These are phyloP conservation scores for Bambusicola thoracicus DNA, from an alignment of 2,113 vertebrate species.

Conservation along the genomic window DNA sequence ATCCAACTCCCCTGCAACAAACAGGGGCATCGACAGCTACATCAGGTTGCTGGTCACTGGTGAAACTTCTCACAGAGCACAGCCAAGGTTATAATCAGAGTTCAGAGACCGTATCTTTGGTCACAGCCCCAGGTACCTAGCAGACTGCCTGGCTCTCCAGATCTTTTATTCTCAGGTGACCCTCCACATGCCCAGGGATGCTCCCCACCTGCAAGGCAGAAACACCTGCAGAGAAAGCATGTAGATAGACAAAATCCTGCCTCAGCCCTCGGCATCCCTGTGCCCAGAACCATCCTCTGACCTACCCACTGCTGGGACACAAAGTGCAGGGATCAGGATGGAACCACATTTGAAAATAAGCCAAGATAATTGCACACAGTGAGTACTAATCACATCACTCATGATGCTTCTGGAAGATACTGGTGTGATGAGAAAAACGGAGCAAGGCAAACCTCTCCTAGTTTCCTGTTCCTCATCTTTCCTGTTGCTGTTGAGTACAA, in stretches of 20 bases:
- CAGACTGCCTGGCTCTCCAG: background rate
- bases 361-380: background rate
- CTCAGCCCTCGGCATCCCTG: background rate
- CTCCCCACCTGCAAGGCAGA: background rate
- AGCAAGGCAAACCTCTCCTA: background rate
- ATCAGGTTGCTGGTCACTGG: too few relatives aligned
- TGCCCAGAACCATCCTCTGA: background rate
- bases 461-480: background rate
- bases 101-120: background rate
- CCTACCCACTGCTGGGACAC: background rate
- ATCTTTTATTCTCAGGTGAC: background rate
- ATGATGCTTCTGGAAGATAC: background rate
- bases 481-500: background rate
- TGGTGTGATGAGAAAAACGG: background rate
- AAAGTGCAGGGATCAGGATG: background rate
- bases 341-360: background rate
- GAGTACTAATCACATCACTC: background rate
- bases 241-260: background rate
- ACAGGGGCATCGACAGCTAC: too few relatives aligned
- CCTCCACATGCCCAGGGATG: background rate
- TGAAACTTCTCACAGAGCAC: background rate
- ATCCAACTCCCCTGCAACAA: too few relatives aligned
- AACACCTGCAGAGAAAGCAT: background rate
- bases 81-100: background rate
- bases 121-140: background rate